Percentiles rank a stretch among this genome's conserved stretches.
Conservation (phyloP, 2,888 invertebrate species). For the Agonopterix arenella region DNA sequence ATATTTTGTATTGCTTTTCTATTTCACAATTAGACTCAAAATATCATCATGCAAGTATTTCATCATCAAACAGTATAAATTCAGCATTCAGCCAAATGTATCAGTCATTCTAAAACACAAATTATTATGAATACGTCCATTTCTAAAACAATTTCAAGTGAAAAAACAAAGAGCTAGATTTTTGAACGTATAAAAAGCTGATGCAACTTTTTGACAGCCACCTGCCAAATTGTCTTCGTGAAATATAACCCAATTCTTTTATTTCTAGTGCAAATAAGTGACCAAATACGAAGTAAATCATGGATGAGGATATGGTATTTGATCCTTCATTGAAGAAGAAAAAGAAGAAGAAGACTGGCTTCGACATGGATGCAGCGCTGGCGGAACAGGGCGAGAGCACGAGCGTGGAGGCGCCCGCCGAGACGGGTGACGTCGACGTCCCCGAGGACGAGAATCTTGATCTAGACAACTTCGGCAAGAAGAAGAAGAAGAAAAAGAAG, state of each 20-base stretch:
- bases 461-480: conserved; percentile 90
- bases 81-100: no score
- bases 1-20: no score
- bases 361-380: conserved; percentile 91
- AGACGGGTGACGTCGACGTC: conserved; percentile 77
- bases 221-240: conserved; percentile 42
- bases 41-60: no score
- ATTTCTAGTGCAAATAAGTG: conserved; percentile 19
- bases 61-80: no score
- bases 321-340: conserved; percentile 95
- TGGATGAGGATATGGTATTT: conserved; percentile 83
- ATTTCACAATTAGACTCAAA: no score
- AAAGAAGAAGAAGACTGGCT: conserved; percentile 97
- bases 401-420: conserved; percentile 73
- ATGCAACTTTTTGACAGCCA: conserved; percentile 60
- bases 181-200: conserved; percentile 31
- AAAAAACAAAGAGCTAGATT: no score
- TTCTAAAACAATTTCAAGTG: no score
- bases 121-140: no score
- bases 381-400: conserved; percentile 77
- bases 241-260: conserved; percentile 48
- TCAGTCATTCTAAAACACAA: no score
- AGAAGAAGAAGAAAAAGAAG: conserved; percentile 95
- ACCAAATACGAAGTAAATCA: conserved; percentile 31
- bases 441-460: conserved; percentile 86